A percentile compares a stretch with the other conserved stretches of the same genome.
phyloP scores from a whole-genome alignment of 2,888 invertebrate genomes.

The Phaonia tiefii region DNA sequence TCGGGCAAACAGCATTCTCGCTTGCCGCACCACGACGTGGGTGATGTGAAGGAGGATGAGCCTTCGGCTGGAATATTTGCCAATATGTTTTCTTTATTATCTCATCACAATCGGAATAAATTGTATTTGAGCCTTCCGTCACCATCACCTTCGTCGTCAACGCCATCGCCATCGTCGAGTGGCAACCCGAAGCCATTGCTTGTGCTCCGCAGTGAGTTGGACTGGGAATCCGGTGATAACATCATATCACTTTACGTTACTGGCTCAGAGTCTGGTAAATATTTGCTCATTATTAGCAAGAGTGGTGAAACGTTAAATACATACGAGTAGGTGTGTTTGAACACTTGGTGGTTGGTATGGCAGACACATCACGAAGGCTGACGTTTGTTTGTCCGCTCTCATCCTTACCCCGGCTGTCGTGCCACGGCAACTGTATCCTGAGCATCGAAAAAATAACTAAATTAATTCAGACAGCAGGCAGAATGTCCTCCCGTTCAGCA shows the following conservation, averaged over 20 bases:
- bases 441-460: constrained; percentile 35
- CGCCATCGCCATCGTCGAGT: constrained; percentile 6
- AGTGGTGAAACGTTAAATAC: constrained; percentile 57
- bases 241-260: constrained; percentile 56
- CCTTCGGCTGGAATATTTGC: constrained; percentile 31
- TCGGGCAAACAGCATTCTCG: neutral
- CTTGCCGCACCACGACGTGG: constrained; percentile 1
- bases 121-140: constrained; percentile 20
- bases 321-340: constrained; percentile 3
- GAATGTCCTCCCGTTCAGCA: constrained; percentile 23
- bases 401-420: neutral
- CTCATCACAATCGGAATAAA: constrained; percentile 50
- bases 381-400: constrained; percentile 18
- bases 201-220: constrained; percentile 3
- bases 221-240: constrained; percentile 15
- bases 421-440: constrained; percentile 33
- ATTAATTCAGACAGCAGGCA: constrained; percentile 28
- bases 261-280: constrained; percentile 46
- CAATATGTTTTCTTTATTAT: constrained; percentile 47
- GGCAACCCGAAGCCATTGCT: constrained; percentile 38
- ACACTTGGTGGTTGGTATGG: constrained; percentile 54
- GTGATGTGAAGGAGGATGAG: constrained; percentile 1
- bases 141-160: constrained; percentile 1
- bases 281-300: constrained; percentile 61
- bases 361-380: constrained; percentile 6